Base-by-base conservation (phyloP, 2,888 invertebrate genomes). In the Chrysina gloriosa region DNA sequence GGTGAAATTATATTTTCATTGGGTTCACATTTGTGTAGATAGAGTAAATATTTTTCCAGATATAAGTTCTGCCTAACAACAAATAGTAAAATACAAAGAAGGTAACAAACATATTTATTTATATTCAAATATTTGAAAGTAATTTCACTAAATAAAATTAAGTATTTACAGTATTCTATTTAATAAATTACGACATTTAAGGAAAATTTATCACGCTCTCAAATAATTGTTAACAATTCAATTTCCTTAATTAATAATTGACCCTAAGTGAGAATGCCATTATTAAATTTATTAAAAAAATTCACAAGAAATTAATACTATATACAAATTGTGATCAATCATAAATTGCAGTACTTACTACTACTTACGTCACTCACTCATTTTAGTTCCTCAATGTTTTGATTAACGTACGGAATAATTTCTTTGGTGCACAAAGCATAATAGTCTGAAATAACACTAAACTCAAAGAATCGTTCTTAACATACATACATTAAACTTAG, bases 21-120 rank as follows among this genome's bases (percentile, higher is more conserved):
- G n/a, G n/a, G n/a, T n/a, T n/a, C n/a, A n/a, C n/a, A n/a, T n/a
- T n/a, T n/a, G n/a, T n/a, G n/a, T n/a, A n/a, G n/a, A n/a, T n/a
- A n/a, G n/a, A n/a, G n/a, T n/a, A n/a, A n/a, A n/a, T n/a, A n/a
- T n/a, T n/a, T n/a, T n/a, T n/a, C n/a, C n/a, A n/a, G n/a, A n/a
- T n/a, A n/a, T n/a, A n/a, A 64, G 68, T 54, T 65, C 67, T 70
- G 52, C 61, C 21, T 52, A 6, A n/a, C n/a, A n/a, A n/a, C n/a
- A n/a, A n/a, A n/a, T n/a, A n/a, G n/a, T n/a, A n/a, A n/a, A n/a
- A n/a, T n/a, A n/a, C n/a, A n/a, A n/a, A n/a, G n/a, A n/a, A n/a
- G n/a, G n/a, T n/a, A n/a, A 36, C 2, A 36, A 2, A 36, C 4
- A 11, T 36, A 36, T 36, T 36, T 36, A n/a, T 14, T 9, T 36